phyloP scores from a whole-genome alignment of 2,888 invertebrate genomes.

The Eristalis pertinax region DNA sequence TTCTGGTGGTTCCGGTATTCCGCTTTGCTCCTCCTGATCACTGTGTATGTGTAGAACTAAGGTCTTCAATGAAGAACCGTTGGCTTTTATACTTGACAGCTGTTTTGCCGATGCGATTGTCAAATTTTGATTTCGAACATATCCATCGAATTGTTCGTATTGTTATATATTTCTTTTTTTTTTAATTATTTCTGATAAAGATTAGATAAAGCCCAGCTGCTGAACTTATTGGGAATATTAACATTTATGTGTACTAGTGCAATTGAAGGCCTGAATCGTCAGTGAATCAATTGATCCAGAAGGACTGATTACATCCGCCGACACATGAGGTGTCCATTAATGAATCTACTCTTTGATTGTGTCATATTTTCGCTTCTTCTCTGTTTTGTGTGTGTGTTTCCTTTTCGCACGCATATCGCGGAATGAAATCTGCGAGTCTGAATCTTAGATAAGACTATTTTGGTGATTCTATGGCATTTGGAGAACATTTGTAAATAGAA shows the following conservation, averaged over 20 bases:
- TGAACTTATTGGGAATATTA: constrained; percentile 5
- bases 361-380: neutral
- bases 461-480: neutral
- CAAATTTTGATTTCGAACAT: neutral
- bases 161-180: neutral
- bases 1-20: neutral
- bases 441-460: neutral
- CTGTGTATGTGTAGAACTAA: constrained; percentile 38
- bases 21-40: neutral
- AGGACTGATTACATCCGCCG: neutral
- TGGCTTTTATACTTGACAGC: constrained; percentile 48
- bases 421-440: neutral
- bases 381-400: neutral
- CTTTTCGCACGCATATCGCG: neutral
- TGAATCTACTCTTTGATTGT: neutral
- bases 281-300: neutral
- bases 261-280: constrained; percentile 2
- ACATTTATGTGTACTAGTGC: constrained; percentile 3
- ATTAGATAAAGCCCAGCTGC: constrained; percentile 34
- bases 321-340: neutral
- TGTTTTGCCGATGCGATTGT: neutral
- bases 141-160: neutral
- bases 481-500: neutral
- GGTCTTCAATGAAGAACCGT: neutral
- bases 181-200: neutral